These are phyloP conservation scores for Triplophysa bombifrons DNA, from an alignment of 2,797 vertebrate genomes.

Conservation along the genomic window DNA sequence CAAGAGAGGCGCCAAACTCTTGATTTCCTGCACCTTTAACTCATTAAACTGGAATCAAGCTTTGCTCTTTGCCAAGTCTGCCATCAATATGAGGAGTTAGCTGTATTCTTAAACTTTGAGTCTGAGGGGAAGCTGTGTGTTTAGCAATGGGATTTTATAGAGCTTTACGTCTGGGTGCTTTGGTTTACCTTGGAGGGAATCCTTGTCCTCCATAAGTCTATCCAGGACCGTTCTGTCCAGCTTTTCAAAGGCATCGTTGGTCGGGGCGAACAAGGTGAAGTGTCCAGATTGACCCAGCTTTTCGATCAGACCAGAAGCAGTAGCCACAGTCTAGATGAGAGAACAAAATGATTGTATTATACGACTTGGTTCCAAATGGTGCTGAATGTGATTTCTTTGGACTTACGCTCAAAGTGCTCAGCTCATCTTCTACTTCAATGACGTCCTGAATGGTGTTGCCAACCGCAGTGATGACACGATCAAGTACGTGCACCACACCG, in stretches of 20 bases:
- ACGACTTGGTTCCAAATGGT: not conserved
- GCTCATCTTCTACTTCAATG: constrained; percentile 85
- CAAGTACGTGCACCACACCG: constrained; percentile 95
- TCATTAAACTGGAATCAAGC: constrained; percentile 54
- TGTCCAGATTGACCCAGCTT: constrained; percentile 85
- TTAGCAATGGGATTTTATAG: constrained; percentile 16
- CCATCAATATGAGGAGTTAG: constrained; percentile 39
- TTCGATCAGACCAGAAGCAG: constrained; percentile 80
- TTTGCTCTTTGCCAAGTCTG: constrained; percentile 37
- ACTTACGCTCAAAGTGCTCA: constrained; percentile 86
- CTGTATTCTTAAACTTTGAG: not conserved
- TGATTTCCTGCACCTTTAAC: constrained; percentile 51
- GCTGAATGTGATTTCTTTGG: not conserved
- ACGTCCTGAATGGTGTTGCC: constrained; percentile 86
- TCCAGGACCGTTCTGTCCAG: constrained; percentile 83
- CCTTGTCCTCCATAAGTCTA: constrained; percentile 86
- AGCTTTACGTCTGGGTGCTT: not conserved
- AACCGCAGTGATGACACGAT: constrained; percentile 88
- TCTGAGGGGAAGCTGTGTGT: constrained; percentile 17
- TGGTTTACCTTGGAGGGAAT: constrained; percentile 85
- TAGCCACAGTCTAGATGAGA: constrained; percentile 77
- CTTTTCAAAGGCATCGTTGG: constrained; percentile 89
- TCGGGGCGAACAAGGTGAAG: constrained; percentile 95
- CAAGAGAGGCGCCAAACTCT: constrained; percentile 36
- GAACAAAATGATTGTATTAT: not conserved